These are phyloP conservation scores for Sarcoramphus papa DNA, from an alignment of 2,797 vertebrate species.

Conservation along the genomic window DNA sequence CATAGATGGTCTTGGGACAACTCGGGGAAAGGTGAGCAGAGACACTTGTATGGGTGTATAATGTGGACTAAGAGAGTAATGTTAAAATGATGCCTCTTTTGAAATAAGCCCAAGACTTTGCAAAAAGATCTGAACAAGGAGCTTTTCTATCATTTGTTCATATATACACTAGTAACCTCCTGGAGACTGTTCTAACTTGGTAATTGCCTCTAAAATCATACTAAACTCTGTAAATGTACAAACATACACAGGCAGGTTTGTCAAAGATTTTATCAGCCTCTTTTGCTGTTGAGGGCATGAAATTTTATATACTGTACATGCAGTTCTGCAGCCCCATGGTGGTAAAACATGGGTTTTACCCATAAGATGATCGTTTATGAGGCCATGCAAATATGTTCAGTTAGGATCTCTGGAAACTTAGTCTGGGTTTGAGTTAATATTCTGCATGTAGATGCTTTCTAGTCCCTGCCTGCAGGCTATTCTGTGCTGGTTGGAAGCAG, in stretches of 20 bases:
- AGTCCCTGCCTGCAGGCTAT: not conserved
- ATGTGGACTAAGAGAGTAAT: not conserved
- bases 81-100: not conserved
- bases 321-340: not conserved
- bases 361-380: fast-evolving
- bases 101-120: not conserved
- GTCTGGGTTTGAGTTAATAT: not conserved
- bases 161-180: not conserved
- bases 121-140: not conserved
- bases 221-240: not conserved
- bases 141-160: not conserved
- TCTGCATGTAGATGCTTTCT: not conserved
- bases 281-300: not conserved
- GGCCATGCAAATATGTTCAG: not conserved
- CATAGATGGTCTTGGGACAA: not conserved
- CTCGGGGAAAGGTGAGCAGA: not conserved
- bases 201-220: not conserved
- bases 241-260: not conserved
- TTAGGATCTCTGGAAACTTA: not conserved
- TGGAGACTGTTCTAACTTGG: not conserved
- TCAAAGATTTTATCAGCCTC: not conserved
- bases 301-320: not conserved
- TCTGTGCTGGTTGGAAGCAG: not conserved
- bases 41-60: not conserved
- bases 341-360: not conserved